Conservation (phyloP, 2,113 vertebrate genomes). For the Desmodus rotundus region DNA sequence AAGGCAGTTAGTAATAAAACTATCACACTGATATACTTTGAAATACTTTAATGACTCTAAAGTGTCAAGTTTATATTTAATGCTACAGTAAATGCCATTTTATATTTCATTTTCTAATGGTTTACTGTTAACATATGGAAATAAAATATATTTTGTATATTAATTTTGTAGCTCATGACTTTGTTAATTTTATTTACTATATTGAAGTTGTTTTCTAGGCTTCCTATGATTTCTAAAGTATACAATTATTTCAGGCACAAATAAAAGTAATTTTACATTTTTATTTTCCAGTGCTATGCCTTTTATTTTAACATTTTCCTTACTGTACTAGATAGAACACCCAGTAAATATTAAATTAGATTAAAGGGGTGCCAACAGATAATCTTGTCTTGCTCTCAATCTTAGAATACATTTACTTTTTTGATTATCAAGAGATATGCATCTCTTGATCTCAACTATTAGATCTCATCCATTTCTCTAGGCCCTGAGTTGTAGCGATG, state of each 20-base stretch:
- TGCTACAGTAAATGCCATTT: constrained; percentile 50
- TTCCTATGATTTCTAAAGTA: not conserved
- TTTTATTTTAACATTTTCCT: not conserved
- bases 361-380: not conserved
- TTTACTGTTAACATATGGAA: not conserved
- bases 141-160: not conserved
- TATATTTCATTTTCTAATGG: not conserved
- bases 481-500: not conserved
- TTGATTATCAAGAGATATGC: not conserved
- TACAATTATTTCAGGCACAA: not conserved
- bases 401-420: not conserved
- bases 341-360: not conserved
- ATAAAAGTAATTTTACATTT: not conserved
- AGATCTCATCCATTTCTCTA: not conserved
- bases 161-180: not conserved
- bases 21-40: constrained; percentile 74
- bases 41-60: constrained; percentile 82
- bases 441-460: not conserved
- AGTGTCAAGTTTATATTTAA: constrained; percentile 78
- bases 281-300: not conserved
- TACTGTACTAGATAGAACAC: not conserved
- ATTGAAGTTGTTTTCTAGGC: not conserved
- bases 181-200: not conserved
- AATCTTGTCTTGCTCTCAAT: not conserved
- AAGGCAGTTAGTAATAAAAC: constrained; percentile 87